Evolutionary conservation across 2,113 vertebrate genomes (phyloP), one percentile per base, ranked within the genome.

Genomic region (Arenaria interpres): DNA sequence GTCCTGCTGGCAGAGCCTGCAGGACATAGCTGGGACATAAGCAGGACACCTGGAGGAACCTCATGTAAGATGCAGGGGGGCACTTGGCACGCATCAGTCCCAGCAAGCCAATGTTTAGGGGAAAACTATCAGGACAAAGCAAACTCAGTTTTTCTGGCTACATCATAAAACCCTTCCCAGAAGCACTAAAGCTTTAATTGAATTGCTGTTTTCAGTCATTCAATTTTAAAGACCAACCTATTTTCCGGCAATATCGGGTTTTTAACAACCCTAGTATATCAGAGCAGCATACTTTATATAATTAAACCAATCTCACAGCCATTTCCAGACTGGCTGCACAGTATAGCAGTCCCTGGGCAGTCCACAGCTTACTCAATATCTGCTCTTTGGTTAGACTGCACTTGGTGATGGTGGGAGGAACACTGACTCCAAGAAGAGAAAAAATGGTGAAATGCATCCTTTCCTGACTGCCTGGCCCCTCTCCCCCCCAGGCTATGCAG

Each of bases 131-230:
- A 82, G 51, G 91, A 71, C 0, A 1, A 85, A 62, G 43, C 37
- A 64, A 89, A 83, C 25, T n/a, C 64, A 63, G 37, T 72, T 41
- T 45, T 84, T 67, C 77, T 77, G 46, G 28, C 37, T 83, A 46
- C 48, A 43, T 41, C 27, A 62, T 46, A 59, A 92, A 85, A 72
- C 7, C 35, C 41, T 86, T 91, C 81, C 75, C 81, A 91, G 59
- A 96, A 96, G 35, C 37, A 67, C 54, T 85, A 71, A 92, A 87
- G n/a, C 76, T 77, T 93, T 88, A 89, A 95, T 59, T 84, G 84
- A 90, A 94, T 77, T 84, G 32, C 41, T 89, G 41, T 8, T 90
- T 90, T 88, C 67, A 91, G 82, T 35, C 16, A 77, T 69, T 91
- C 0, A 0, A n/a, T 94, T 93, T 94, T 82, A 91, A 93, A 93